Percentiles rank a stretch among this genome's conserved stretches.
These are phyloP conservation scores for Ceramica pisi DNA, from an alignment of 2,888 invertebrate genomes.

Conservation along the genomic window DNA sequence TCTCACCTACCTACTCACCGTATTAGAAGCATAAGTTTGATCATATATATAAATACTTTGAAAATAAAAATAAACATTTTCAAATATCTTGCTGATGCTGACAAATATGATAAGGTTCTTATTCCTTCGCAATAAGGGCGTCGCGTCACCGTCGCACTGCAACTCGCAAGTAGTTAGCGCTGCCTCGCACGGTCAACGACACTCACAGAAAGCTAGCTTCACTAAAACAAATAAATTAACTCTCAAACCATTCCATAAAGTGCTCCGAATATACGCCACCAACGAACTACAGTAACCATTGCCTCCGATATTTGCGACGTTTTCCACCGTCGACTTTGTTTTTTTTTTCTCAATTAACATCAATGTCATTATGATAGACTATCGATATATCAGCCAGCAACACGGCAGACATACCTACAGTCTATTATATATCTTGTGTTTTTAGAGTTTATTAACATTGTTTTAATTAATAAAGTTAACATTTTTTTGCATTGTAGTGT, in stretches of 20 bases:
- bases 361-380: conserved; percentile 76
- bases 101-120: conserved; percentile 22
- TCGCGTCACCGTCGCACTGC: conserved; percentile 69
- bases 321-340: conserved; percentile 80
- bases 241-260: conserved; percentile 76
- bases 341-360: conserved; percentile 72
- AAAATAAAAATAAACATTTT: too few relatives aligned
- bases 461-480: conserved; percentile 84
- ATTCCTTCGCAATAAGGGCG: conserved; percentile 36
- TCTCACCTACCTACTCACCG: not conserved
- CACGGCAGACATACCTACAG: conserved; percentile 57
- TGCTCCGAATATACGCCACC: conserved; percentile 55
- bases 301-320: conserved; percentile 84
- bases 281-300: conserved; percentile 53
- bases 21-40: not conserved
- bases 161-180: conserved; percentile 79
- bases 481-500: conserved; percentile 89
- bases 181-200: conserved; percentile 76
- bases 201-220: conserved; percentile 86
- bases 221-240: conserved; percentile 89
- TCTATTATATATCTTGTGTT: conserved; percentile 81
- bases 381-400: conserved; percentile 47
- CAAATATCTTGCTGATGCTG: not conserved
- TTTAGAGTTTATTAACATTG: conserved; percentile 84
- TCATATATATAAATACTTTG: not conserved